Base-by-base conservation (phyloP, 1,140 invertebrate genomes). In the Drosophila subobscura region DNA sequence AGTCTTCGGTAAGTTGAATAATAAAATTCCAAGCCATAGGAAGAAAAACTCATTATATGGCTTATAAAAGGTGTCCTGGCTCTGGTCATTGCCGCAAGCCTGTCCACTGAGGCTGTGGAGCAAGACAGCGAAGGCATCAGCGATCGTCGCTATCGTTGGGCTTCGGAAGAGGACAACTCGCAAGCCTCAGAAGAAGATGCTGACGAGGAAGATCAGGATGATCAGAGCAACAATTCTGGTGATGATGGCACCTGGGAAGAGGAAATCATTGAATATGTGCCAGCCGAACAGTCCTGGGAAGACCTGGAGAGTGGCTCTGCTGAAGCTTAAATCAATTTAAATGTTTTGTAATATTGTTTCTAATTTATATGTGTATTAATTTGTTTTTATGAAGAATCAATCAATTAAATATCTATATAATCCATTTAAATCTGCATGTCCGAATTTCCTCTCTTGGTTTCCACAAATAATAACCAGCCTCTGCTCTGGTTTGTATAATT, bases 131-230 rank as follows among this genome's bases (percentile, higher is more conserved):
- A 68, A 68, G 41, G 20, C n/a, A 85, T 85, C 40, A 72, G 63
- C 16, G 80, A 85, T 54, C 80, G 80, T 51, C 80, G 80, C n/a
- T 85, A 27, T 64, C 80, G 80, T 22, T 85, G 80, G 80, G 23
- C 5, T 0, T 56, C 46, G 1, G 83, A 79, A 5, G 46, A 56
- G 25, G 8, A 68, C 1, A 27, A 42, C 25, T 42, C 25, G 8
- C 23, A 67, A 23, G 65, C 47, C 1, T 16, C 25, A 7, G 27
- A 55, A 7, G 27, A 59, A 4, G 58, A 46, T 1, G 42, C 25
- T 25, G 58, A 68, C 4, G 29, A 42, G 4, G 46, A 53, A 1
- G 42, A 41, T 20, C 22, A 25, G 1, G 50, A 45, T 10, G 64
- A 60, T 16, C 20, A 50, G n/a, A 8, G 16, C 4, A 20, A 3